Percentiles rank a stretch among this genome's conserved stretches.
Evolutionary conservation across 2,888 invertebrate species (phyloP).

Genomic region (Galerucella calmariensis): DNA sequence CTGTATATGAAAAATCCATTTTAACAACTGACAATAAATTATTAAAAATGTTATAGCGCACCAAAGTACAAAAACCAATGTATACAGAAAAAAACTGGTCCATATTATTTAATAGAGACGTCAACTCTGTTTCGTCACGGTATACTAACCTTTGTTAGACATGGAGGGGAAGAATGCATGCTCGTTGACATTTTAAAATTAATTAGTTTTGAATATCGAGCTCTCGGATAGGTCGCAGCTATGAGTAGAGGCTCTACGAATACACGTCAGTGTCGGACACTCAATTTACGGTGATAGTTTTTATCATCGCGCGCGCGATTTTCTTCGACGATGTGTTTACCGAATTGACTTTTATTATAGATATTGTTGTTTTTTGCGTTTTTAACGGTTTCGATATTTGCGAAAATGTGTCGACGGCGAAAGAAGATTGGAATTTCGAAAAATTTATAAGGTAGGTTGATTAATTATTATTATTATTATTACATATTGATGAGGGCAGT

Average conservation of each 20-base stretch:
- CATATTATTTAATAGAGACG: slow-evolving; percentile 58
- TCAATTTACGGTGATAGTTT: slow-evolving; percentile 57
- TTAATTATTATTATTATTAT: no score
- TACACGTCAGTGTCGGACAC: slow-evolving; percentile 55
- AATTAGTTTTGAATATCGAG: slow-evolving; percentile 47
- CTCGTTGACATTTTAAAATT: slow-evolving; percentile 57
- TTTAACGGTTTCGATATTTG: slow-evolving; percentile 28
- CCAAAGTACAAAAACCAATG: slow-evolving; percentile 42
- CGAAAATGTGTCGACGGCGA: slow-evolving; percentile 45
- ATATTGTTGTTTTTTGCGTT: slow-evolving; percentile 32
- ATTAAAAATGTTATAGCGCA: slow-evolving; percentile 23
- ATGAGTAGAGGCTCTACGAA: slow-evolving; percentile 54
- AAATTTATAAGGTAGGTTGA: slow-evolving; percentile 25
- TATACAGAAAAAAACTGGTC: slow-evolving; percentile 57
- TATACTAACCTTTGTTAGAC: slow-evolving; percentile 47
- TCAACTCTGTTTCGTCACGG: slow-evolving; percentile 51
- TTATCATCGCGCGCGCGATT: slow-evolving; percentile 38
- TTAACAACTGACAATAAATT: neutral
- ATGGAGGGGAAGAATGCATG: slow-evolving; percentile 55
- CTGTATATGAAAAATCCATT: neutral
- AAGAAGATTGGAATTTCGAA: slow-evolving; percentile 37
- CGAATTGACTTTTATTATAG: slow-evolving; percentile 38
- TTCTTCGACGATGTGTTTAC: slow-evolving; percentile 48
- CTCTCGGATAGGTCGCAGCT: slow-evolving; percentile 50
- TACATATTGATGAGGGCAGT: no score